Evolutionary conservation across 2,797 vertebrate genomes (phyloP).

Genomic region (Peromyscus eremicus): DNA sequence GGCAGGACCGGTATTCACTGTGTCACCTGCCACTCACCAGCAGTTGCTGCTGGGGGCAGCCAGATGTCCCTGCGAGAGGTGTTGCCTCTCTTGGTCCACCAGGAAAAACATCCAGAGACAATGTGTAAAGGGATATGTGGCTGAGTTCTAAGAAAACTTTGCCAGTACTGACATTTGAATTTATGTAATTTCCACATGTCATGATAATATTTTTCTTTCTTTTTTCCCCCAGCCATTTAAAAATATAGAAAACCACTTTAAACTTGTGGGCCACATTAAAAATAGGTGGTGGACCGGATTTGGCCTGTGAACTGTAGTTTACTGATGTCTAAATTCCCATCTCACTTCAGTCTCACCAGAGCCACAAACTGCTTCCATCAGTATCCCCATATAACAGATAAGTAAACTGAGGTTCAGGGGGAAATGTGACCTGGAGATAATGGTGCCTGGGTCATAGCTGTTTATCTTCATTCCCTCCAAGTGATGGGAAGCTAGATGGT

Average conservation of each 20-base stretch:
- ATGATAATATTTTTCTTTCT: background rate
- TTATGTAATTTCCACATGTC: background rate
- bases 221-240: background rate
- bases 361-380: too few species aligned
- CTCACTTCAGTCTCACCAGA: background rate
- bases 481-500: background rate
- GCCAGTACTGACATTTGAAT: background rate
- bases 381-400: background rate
- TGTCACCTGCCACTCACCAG: background rate
- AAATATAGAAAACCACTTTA: background rate
- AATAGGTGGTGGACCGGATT: background rate
- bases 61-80: background rate
- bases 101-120: background rate
- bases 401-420: background rate
- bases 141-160: constrained; percentile 7
- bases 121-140: background rate
- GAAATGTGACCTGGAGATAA: background rate
- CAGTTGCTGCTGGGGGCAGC: background rate
- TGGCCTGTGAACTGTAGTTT: background rate
- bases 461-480: background rate
- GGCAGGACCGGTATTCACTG: background rate
- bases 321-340: background rate
- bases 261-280: background rate
- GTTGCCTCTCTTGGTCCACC: too few species aligned
- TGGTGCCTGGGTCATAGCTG: background rate